These are phyloP conservation scores for Melinaea marsaeus DNA, from an alignment of 2,888 invertebrate genomes.

Conservation along the genomic window DNA sequence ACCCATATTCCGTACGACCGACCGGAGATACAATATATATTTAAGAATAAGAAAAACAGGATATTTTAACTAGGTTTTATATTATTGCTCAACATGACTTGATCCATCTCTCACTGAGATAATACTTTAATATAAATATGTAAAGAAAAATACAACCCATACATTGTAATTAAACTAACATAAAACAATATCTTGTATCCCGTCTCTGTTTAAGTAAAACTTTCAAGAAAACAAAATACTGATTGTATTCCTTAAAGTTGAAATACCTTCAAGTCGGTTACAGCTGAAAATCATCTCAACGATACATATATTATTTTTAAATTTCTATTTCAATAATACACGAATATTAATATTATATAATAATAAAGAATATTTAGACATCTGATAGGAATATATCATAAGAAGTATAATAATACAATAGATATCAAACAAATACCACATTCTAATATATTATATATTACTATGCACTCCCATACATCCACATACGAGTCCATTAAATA, in stretches of 20 bases:
- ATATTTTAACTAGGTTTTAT: background rate
- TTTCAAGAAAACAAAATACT: too few relatives aligned
- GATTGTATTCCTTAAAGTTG: too few relatives aligned
- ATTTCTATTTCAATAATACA: background rate
- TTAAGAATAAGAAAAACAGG: background rate
- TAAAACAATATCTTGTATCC: too few relatives aligned
- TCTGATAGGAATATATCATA: background rate
- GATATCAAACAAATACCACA: background rate
- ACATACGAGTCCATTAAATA: background rate
- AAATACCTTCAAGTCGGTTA: too few relatives aligned
- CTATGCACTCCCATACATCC: background rate
- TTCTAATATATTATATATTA: background rate
- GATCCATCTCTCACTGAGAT: background rate
- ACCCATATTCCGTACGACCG: constrained; percentile 17
- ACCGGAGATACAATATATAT: background rate
- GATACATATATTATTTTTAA: too few relatives aligned
- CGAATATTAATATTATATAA: background rate
- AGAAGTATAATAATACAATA: background rate
- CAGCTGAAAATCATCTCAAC: too few relatives aligned
- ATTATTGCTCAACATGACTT: background rate
- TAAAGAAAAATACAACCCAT: too few relatives aligned
- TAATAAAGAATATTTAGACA: constrained; percentile 1
- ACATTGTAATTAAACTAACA: too few relatives aligned
- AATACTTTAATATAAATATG: too few relatives aligned
- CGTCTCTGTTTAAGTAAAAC: too few relatives aligned